phyloP scores from a whole-genome alignment of 2,888 invertebrate species.

The Chloroclystis v-ata region DNA sequence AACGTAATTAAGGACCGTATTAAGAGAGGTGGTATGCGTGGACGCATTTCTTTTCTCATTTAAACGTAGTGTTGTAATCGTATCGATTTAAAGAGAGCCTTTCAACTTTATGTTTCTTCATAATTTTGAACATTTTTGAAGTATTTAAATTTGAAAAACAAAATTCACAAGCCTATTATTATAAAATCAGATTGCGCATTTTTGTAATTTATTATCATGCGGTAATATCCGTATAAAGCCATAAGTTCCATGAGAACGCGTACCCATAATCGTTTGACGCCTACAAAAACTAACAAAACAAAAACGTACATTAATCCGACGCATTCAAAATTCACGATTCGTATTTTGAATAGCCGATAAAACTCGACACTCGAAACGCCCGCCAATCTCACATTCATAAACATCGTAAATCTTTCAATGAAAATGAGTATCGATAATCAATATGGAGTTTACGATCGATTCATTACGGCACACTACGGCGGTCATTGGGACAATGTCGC shows the following conservation, averaged over 20 bases:
- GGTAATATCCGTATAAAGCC: slow-evolving; percentile 7
- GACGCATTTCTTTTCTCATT: slow-evolving; percentile 31
- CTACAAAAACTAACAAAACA: slow-evolving; percentile 43
- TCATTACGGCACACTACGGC: slow-evolving; percentile 57
- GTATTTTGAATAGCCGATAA: slow-evolving; percentile 68
- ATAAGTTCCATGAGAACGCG: slow-evolving; percentile 27
- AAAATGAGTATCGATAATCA: slow-evolving; percentile 66
- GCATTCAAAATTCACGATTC: slow-evolving; percentile 56
- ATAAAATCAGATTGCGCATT: not conserved
- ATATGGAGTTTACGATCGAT: slow-evolving; percentile 59
- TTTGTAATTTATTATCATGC: slow-evolving; percentile 3
- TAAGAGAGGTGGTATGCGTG: slow-evolving; percentile 52
- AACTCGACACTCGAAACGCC: slow-evolving; percentile 64
- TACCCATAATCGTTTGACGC: slow-evolving; percentile 41
- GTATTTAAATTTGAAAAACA: too few species aligned
- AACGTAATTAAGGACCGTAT: slow-evolving; percentile 72
- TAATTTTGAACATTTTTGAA: too few species aligned
- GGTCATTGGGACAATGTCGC: slow-evolving; percentile 45
- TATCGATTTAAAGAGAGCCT: too few species aligned
- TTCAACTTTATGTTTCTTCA: too few species aligned
- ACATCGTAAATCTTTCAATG: slow-evolving; percentile 72
- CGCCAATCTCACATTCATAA: slow-evolving; percentile 66
- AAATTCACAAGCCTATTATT: not conserved
- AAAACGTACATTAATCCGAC: slow-evolving; percentile 51
- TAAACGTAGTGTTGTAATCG: slow-evolving; percentile 45